phyloP scores from a whole-genome alignment of 2,888 invertebrate species.

The Orthosia incerta region DNA sequence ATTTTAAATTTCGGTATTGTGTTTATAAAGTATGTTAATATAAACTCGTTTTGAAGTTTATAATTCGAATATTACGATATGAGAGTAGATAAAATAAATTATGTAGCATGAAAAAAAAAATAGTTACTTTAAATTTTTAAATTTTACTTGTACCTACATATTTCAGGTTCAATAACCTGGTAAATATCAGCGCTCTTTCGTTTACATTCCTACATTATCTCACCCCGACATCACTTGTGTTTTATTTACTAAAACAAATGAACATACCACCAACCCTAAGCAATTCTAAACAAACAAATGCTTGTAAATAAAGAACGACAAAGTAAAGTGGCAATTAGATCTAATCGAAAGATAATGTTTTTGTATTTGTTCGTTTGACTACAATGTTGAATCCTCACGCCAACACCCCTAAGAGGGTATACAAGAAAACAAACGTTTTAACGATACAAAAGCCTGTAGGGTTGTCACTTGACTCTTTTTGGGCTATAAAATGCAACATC shows the following conservation, averaged over 20 bases:
- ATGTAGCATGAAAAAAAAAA: too few species aligned
- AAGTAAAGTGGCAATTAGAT: constrained; percentile 32
- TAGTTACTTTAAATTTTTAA: too few species aligned
- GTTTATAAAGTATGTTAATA: too few species aligned
- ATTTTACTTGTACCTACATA: too few species aligned
- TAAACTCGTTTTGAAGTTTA: too few species aligned
- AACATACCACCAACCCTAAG: neutral
- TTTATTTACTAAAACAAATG: constrained; percentile 1
- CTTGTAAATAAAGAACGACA: neutral
- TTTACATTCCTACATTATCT: constrained; percentile 3
- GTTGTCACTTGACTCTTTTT: constrained; percentile 53
- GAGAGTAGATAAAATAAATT: too few species aligned
- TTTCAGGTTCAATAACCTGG: too few species aligned
- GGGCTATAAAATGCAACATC: constrained; percentile 58
- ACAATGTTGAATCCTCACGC: constrained; percentile 42
- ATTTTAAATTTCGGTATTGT: too few species aligned
- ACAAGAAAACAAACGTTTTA: constrained; percentile 23
- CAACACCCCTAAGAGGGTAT: neutral
- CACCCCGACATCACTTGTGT: constrained; percentile 1
- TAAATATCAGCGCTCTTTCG: neutral
- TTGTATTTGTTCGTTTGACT: constrained; percentile 32
- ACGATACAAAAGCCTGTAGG: constrained; percentile 30
- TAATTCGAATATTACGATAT: too few species aligned
- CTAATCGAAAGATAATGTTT: constrained; percentile 9
- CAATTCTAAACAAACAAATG: neutral